Evolutionary conservation across 2,888 invertebrate species (phyloP).

Genomic region (Andrena dorsata): DNA sequence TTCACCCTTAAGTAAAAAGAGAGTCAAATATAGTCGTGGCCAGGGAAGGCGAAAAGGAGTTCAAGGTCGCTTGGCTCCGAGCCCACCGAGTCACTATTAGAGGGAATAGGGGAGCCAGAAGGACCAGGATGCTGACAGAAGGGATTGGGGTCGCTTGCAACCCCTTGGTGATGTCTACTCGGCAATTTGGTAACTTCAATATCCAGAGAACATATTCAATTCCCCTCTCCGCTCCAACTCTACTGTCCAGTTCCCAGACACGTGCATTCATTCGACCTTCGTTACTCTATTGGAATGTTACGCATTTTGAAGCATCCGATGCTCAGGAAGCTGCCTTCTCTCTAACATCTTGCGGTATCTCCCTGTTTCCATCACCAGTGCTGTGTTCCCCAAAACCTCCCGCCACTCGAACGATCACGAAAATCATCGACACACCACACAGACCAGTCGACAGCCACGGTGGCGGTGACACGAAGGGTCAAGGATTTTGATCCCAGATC

Average conservation of each 20-base stretch:
- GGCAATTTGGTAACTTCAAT: constrained; percentile 33
- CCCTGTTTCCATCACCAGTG: not conserved
- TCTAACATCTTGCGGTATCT: not conserved
- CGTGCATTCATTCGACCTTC: constrained; percentile 13
- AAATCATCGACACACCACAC: not conserved
- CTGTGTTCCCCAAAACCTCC: not conserved
- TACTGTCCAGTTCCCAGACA: not conserved
- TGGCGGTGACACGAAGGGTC: constrained; percentile 3
- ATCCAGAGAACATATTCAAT: constrained; percentile 50
- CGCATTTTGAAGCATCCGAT: constrained; percentile 4
- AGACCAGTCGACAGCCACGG: not conserved
- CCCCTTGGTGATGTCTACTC: constrained; percentile 55
- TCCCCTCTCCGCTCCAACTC: constrained; percentile 10
- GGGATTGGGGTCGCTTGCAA: constrained; percentile 70
- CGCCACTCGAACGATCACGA: not conserved
- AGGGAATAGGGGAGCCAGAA: constrained; percentile 39
- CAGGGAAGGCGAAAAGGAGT: constrained; percentile 66
- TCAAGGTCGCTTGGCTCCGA: constrained; percentile 77
- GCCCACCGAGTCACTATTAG: constrained; percentile 57
- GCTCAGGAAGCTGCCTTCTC: too few species aligned
- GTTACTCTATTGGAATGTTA: not conserved
- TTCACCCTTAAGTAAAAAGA: constrained; percentile 68
- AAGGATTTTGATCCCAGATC: not conserved
- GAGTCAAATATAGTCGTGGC: constrained; percentile 72
- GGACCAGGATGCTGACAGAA: constrained; percentile 73